A percentile compares a stretch with the other conserved stretches of the same genome.
phyloP scores from a whole-genome alignment of 1,140 invertebrate species.

The Drosophila orosa region DNA sequence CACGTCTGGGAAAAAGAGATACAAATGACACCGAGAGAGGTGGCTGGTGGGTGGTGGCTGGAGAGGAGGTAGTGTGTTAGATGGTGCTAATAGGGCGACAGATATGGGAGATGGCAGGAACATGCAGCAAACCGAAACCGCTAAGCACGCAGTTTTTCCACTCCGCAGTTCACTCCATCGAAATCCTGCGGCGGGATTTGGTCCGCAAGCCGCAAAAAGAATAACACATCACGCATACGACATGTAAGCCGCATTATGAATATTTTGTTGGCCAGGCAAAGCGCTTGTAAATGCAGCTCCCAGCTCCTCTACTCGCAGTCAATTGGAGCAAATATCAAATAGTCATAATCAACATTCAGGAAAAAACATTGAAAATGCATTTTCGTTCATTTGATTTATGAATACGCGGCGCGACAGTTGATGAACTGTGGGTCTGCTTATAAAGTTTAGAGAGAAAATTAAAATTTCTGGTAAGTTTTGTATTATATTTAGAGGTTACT shows the following conservation, averaged over 20 bases:
- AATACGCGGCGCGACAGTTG: slow-evolving; percentile 67
- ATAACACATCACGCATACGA: slow-evolving; percentile 78
- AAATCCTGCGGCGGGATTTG: slow-evolving; percentile 38
- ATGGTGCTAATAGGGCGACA: slow-evolving; percentile 54
- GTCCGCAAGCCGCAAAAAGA: slow-evolving; percentile 63
- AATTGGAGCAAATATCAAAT: slow-evolving; percentile 62
- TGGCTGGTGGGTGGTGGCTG: neutral
- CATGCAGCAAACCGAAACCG: slow-evolving; percentile 48
- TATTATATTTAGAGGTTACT: too few relatives aligned
- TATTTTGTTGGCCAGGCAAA: slow-evolving; percentile 69
- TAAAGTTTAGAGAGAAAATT: slow-evolving; percentile 14
- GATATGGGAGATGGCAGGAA: slow-evolving; percentile 40
- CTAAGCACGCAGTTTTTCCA: slow-evolving; percentile 58
- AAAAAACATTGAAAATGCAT: slow-evolving; percentile 77
- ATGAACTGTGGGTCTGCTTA: slow-evolving; percentile 8
- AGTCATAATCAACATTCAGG: slow-evolving; percentile 73
- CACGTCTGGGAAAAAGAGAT: slow-evolving; percentile 18
- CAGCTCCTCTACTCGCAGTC: neutral
- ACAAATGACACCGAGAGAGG: slow-evolving; percentile 5
- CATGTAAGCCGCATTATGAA: slow-evolving; percentile 81
- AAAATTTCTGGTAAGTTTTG: too few relatives aligned
- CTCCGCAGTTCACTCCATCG: slow-evolving; percentile 12
- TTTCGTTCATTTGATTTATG: slow-evolving; percentile 80
- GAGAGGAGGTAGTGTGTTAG: slow-evolving; percentile 4
- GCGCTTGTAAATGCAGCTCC: slow-evolving; percentile 34